Percentiles rank a stretch among this genome's conserved stretches.
These are phyloP conservation scores for Pomatostomus ruficeps DNA, from an alignment of 2,113 vertebrate genomes.

Conservation along the genomic window DNA sequence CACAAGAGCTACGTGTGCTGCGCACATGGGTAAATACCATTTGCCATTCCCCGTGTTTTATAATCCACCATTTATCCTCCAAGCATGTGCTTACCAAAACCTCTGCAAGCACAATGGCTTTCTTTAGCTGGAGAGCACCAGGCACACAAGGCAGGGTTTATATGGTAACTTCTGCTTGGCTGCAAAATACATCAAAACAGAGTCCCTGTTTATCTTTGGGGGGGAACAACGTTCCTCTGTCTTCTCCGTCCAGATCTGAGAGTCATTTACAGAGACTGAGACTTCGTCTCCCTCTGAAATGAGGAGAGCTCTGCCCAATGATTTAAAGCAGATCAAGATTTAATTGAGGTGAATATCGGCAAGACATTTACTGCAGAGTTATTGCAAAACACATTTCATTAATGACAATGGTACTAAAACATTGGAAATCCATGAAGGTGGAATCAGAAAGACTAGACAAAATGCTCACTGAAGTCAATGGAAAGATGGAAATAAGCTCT, in stretches of 20 bases:
- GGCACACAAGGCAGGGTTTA: background rate
- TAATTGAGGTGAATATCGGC: background rate
- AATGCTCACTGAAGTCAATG: background rate
- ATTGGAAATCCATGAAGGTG: background rate
- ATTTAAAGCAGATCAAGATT: background rate
- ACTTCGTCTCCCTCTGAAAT: background rate
- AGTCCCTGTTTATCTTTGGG: background rate
- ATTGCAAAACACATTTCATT: background rate
- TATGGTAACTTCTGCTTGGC: background rate
- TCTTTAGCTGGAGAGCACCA: background rate
- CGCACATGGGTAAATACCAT: background rate
- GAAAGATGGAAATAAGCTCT: background rate
- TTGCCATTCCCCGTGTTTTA: background rate
- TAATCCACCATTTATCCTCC: background rate
- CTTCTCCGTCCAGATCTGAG: background rate
- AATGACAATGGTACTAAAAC: background rate
- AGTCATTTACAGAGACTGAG: background rate
- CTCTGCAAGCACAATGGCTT: background rate
- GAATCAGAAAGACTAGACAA: background rate
- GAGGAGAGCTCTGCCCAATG: background rate
- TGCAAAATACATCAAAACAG: background rate
- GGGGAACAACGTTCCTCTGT: background rate
- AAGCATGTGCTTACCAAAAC: background rate
- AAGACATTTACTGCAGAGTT: background rate
- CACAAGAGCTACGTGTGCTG: background rate